Conservation (phyloP, 1,140 invertebrate genomes). For the Drosophila ananassae region DNA sequence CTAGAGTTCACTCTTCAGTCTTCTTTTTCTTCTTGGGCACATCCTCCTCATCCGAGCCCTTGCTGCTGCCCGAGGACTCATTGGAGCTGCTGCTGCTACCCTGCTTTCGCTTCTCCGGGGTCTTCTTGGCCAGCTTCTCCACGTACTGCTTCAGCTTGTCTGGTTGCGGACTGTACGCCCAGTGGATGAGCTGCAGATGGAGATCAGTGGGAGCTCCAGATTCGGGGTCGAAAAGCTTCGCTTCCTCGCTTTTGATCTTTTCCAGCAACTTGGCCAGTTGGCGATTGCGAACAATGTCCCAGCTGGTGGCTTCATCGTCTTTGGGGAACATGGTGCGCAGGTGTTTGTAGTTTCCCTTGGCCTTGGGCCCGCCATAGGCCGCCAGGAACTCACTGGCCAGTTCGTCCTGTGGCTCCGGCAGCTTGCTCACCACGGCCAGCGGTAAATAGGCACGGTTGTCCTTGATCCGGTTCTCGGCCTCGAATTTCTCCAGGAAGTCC, state of each 20-base stretch:
- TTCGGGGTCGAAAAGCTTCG: constrained; percentile 86
- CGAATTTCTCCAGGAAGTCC: constrained; percentile 87
- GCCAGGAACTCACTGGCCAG: constrained; percentile 66
- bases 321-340: constrained; percentile 86
- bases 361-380: constrained; percentile 82
- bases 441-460: constrained; percentile 87
- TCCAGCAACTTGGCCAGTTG: constrained; percentile 86
- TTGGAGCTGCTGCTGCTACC: constrained; percentile 56
- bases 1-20: constrained; percentile 23
- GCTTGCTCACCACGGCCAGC: constrained; percentile 46
- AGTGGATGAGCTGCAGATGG: constrained; percentile 87
- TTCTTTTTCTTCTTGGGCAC: constrained; percentile 74
- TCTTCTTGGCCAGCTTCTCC: constrained; percentile 63
- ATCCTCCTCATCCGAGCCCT: constrained; percentile 48
- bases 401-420: constrained; percentile 81
- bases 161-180: constrained; percentile 87
- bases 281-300: constrained; percentile 88
- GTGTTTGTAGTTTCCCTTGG: constrained; percentile 87
- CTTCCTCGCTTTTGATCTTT: constrained; percentile 84
- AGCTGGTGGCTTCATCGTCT: constrained; percentile 85
- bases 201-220: constrained; percentile 86
- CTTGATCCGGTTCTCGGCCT: constrained; percentile 86
- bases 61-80: constrained; percentile 38
- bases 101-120: constrained; percentile 70
- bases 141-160: constrained; percentile 84